phyloP scores from a whole-genome alignment of 2,888 invertebrate genomes.

The Seira musarum region DNA sequence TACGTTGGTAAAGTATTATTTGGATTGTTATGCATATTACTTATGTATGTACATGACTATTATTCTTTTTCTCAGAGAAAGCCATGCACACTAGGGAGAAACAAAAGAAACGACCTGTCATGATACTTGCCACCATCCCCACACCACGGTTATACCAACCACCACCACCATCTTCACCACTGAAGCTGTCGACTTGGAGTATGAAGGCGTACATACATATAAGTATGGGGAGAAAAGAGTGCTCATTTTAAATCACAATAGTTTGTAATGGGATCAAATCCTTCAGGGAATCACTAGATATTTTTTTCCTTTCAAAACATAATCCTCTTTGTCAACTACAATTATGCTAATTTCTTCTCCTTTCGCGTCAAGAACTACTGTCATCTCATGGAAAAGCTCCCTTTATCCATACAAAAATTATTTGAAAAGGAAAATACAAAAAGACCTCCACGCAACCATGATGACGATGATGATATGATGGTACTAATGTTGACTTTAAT shows the following conservation, averaged over 20 bases:
- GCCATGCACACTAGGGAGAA: slow-evolving; percentile 48
- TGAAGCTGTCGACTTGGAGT: neutral
- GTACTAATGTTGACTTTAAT: no score
- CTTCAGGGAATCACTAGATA: slow-evolving; percentile 54
- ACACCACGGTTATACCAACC: neutral
- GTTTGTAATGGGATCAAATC: slow-evolving; percentile 61
- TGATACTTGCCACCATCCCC: slow-evolving; percentile 37
- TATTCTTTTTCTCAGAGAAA: slow-evolving; percentile 5
- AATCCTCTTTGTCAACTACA: slow-evolving; percentile 58
- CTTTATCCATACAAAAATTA: no score
- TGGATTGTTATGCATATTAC: slow-evolving; percentile 14
- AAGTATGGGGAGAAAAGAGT: neutral
- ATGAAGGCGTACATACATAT: no score
- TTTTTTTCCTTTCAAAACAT: slow-evolving; percentile 56
- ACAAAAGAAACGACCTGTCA: slow-evolving; percentile 57
- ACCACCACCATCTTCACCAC: slow-evolving; percentile 6
- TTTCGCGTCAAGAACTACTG: neutral
- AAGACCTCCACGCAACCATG: no score
- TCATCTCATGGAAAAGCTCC: slow-evolving; percentile 2
- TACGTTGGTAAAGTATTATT: neutral
- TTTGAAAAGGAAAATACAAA: no score
- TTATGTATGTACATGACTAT: neutral
- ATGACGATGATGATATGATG: no score
- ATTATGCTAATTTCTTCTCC: slow-evolving; percentile 59
- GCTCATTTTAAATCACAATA: slow-evolving; percentile 59